phyloP scores from a whole-genome alignment of 2,888 invertebrate species.

The Encarsia formosa region DNA sequence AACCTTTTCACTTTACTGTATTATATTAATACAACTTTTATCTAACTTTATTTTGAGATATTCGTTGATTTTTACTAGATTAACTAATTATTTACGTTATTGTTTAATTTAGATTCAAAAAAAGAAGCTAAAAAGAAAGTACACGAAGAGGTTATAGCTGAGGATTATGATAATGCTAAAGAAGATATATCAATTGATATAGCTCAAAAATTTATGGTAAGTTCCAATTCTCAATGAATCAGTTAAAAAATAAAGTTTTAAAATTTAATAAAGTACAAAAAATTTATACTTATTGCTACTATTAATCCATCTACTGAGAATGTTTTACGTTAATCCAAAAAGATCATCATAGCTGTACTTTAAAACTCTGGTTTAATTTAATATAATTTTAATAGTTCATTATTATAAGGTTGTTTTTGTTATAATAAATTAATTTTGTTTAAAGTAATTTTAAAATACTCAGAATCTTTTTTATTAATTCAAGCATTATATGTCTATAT shows the following conservation, averaged over 20 bases:
- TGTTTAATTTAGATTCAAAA: slow-evolving; percentile 34
- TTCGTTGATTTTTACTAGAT: background rate
- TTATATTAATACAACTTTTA: slow-evolving; percentile 6
- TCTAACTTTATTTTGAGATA: background rate
- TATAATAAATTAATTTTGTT: no score
- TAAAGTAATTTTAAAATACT: no score
- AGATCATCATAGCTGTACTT: slow-evolving; percentile 6
- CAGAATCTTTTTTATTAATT: no score
- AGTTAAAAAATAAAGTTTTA: no score
- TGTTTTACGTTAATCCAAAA: no score
- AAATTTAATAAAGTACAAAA: no score
- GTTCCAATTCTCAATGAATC: no score
- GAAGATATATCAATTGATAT: slow-evolving; percentile 56
- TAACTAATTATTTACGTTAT: background rate
- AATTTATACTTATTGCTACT: no score
- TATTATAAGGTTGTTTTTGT: no score
- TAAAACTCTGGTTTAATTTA: background rate
- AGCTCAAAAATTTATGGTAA: slow-evolving; percentile 50
- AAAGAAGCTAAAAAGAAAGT: slow-evolving; percentile 49
- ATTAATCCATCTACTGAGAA: no score
- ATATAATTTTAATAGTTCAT: no score
- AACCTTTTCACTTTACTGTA: slow-evolving; percentile 21
- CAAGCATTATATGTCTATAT: no score
- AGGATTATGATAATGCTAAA: slow-evolving; percentile 78
- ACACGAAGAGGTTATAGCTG: slow-evolving; percentile 89